phyloP scores from a whole-genome alignment of 2,797 vertebrate genomes.

The Silurus aristotelis region DNA sequence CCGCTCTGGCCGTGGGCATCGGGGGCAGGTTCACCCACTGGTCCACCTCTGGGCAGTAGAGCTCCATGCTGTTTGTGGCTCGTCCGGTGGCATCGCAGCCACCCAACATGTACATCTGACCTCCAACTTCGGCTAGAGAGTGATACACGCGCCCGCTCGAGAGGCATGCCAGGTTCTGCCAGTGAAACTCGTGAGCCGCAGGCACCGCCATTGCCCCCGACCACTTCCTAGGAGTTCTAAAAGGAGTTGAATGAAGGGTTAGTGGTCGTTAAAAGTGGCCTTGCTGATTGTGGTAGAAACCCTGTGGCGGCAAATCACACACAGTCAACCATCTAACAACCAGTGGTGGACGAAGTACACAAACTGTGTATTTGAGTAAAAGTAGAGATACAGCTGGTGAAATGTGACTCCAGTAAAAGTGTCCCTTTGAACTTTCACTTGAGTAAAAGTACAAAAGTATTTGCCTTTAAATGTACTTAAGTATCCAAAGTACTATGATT shows the following conservation, averaged over 20 bases:
- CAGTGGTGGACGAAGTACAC: no score
- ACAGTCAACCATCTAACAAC: no score
- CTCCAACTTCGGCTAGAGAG: conserved; percentile 84
- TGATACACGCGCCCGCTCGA: conserved; percentile 89
- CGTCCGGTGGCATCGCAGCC: conserved; percentile 88
- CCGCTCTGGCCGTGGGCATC: conserved; percentile 89
- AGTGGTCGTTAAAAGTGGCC: neutral
- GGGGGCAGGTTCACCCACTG: conserved; percentile 85
- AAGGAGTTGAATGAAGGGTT: neutral
- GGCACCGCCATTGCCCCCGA: conserved; percentile 80
- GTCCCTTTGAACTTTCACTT: no score
- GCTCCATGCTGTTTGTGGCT: conserved; percentile 84
- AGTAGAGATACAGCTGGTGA: no score
- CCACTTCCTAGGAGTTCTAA: conserved; percentile 2
- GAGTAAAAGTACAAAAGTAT: no score
- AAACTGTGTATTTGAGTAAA: no score
- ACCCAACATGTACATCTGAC: conserved; percentile 90
- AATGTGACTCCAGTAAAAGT: no score
- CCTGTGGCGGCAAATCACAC: neutral
- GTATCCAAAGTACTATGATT: no score
- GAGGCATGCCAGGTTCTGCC: conserved; percentile 88
- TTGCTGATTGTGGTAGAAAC: neutral
- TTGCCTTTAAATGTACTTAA: no score
- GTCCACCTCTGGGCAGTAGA: conserved; percentile 91
- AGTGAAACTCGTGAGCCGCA: conserved; percentile 86